Percentiles rank a stretch among this genome's conserved stretches.
These are phyloP conservation scores for Arizona elegans DNA, from an alignment of 2,113 vertebrate species.

Conservation along the genomic window DNA sequence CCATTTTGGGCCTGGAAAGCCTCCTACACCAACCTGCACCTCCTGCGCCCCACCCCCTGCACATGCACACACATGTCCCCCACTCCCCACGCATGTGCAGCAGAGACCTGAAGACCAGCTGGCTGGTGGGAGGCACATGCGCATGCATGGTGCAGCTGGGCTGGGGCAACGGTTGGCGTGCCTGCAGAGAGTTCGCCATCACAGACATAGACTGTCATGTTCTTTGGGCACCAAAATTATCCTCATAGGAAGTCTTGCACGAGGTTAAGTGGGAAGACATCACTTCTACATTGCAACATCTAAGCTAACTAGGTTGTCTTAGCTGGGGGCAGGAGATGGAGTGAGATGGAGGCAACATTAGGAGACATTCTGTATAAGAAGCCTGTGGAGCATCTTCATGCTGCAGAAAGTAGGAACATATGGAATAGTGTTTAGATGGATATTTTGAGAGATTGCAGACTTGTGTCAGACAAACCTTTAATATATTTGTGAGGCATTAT, in stretches of 20 bases:
- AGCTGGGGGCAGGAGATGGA: neutral
- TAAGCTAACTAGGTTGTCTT: neutral
- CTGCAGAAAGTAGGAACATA: neutral
- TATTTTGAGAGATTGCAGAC: neutral
- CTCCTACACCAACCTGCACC: too few species aligned
- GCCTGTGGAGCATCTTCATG: neutral
- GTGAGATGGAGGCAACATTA: neutral
- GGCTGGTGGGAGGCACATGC: too few species aligned
- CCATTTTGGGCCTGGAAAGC: too few species aligned
- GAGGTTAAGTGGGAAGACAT: neutral
- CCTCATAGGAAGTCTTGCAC: neutral
- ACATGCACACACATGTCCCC: too few species aligned
- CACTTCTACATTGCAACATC: neutral
- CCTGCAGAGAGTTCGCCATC: too few species aligned
- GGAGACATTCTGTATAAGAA: neutral
- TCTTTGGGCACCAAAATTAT: neutral
- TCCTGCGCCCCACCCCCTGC: too few species aligned
- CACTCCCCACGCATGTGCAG: too few species aligned
- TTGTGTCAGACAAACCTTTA: neutral
- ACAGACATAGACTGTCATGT: neutral
- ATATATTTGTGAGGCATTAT: neutral
- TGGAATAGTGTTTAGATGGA: neutral
- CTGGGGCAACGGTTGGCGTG: too few species aligned
- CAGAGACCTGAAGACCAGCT: too few species aligned
- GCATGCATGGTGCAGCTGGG: too few species aligned